Evolutionary conservation across 1,140 invertebrate genomes (phyloP), one percentile per base, ranked within the genome.

Genomic region (Rhagoletis zephyria): DNA sequence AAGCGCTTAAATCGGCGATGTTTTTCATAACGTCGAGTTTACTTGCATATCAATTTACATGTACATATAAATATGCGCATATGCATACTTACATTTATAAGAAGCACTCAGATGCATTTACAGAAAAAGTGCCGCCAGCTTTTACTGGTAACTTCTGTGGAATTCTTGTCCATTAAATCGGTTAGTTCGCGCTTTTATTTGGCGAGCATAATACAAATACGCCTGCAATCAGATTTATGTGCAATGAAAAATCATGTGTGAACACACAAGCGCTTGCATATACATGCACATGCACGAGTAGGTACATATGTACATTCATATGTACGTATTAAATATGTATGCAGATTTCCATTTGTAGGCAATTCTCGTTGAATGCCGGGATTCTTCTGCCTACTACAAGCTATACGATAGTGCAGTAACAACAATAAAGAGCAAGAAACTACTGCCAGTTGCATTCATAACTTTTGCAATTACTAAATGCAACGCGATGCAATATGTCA

Each of bases 391-490:
- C 74, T 51, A 81, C 48, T 63, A 16, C 61, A 9, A 14, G 2
- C 48, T 12, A 6, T 81, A 45, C 14, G 19, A 74, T 7, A 74
- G 14, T 45, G 67, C 67, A 3, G 67, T 10, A 74, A 14, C 65
- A 70, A 42, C 42, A 74, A 45, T 45, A 45, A 74, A 45, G 67
- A 45, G 67, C 67, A 74, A 74, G 14, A n/a, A 42, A 10, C 48
- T 56, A 81, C 74, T 81, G 48, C 74, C 45, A 81, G 48, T 81
- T 81, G 74, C 48, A 81, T 81, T 81, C 74, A 81, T 81, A 81
- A 81, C 74, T 81, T 81, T 81, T 81, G 74, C 74, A 81, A 81
- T 81, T 81, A 81, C 74, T 81, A 81, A 81, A 81, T 81, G 74
- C 74, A 59, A 81, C 74, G 74, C 74, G 19, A 51, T 81, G 74